Percentiles rank a stretch among this genome's conserved stretches.
These are phyloP conservation scores for Stenopsyche tienmushanensis DNA, from an alignment of 1,140 invertebrate species.

Conservation along the genomic window DNA sequence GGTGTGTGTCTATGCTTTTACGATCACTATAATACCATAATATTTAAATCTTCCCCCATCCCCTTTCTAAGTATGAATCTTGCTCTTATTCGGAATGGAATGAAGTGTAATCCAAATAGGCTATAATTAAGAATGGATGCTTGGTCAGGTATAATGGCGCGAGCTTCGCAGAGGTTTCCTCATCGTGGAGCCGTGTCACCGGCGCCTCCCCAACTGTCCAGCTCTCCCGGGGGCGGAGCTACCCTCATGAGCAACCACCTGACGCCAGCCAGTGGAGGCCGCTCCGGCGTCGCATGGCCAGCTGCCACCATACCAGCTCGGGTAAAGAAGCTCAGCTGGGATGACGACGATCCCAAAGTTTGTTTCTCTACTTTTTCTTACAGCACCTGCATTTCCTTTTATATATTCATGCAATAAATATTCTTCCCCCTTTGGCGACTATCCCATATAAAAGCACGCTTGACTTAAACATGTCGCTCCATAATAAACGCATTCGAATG, in stretches of 20 bases:
- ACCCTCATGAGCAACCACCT: slow-evolving; percentile 50
- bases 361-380: slow-evolving; percentile 1
- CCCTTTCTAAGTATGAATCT: neutral
- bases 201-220: slow-evolving; percentile 26
- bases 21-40: no score
- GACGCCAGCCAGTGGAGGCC: slow-evolving; percentile 42
- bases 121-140: no score
- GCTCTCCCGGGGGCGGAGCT: slow-evolving; percentile 10
- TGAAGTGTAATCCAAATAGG: no score
- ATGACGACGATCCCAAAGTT: slow-evolving; percentile 60
- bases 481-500: neutral
- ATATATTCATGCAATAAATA: no score
- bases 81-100: no score
- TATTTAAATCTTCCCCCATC: neutral
- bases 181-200: slow-evolving; percentile 41
- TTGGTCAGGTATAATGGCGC: slow-evolving; percentile 35
- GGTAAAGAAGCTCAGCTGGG: slow-evolving; percentile 70
- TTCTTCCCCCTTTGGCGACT: no score
- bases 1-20: no score
- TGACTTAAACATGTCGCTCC: neutral
- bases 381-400: no score
- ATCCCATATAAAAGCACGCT: no score
- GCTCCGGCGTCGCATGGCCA: slow-evolving; percentile 57
- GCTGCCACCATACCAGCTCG: slow-evolving; percentile 62
- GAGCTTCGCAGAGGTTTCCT: slow-evolving; percentile 32